Evolutionary conservation across 1,140 invertebrate species (phyloP).

Genomic region (Drosophila parabipectinata): DNA sequence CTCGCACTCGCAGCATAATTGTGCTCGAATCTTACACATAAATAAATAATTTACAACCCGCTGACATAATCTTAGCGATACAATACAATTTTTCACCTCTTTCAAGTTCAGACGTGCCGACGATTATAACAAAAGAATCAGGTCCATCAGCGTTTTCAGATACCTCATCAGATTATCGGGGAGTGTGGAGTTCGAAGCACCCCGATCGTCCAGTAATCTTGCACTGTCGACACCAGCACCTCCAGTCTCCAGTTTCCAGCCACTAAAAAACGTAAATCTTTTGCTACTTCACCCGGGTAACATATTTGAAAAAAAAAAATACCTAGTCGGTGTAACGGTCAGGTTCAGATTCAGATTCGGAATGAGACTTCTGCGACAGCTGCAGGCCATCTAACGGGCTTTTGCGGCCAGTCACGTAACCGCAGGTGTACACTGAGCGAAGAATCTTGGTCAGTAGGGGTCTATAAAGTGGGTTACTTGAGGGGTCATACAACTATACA

Average conservation of each 20-base stretch:
- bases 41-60: conserved; percentile 60
- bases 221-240: conserved; percentile 46
- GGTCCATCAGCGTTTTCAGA: conserved; percentile 61
- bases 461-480: too few species aligned
- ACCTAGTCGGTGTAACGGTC: conserved; percentile 54
- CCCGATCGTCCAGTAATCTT: conserved; percentile 26
- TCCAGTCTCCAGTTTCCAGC: conserved; percentile 37
- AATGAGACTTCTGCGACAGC: conserved; percentile 57
- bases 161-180: background rate
- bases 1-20: conserved; percentile 37
- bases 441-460: background rate
- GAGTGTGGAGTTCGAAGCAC: conserved; percentile 7
- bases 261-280: conserved; percentile 66
- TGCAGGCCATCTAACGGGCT: conserved; percentile 75
- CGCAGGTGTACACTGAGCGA: conserved; percentile 33
- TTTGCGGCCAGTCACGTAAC: conserved; percentile 68
- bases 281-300: background rate
- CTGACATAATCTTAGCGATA: conserved; percentile 66
- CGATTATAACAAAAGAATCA: conserved; percentile 63
- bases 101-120: conserved; percentile 79
- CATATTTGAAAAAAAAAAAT: conserved; percentile 21
- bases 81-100: conserved; percentile 43
- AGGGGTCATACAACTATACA: too few species aligned
- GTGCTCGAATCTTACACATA: conserved; percentile 23
- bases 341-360: conserved; percentile 42